These are phyloP conservation scores for Sarcophaga bullata DNA, from an alignment of 1,140 invertebrate species.

Conservation along the genomic window DNA sequence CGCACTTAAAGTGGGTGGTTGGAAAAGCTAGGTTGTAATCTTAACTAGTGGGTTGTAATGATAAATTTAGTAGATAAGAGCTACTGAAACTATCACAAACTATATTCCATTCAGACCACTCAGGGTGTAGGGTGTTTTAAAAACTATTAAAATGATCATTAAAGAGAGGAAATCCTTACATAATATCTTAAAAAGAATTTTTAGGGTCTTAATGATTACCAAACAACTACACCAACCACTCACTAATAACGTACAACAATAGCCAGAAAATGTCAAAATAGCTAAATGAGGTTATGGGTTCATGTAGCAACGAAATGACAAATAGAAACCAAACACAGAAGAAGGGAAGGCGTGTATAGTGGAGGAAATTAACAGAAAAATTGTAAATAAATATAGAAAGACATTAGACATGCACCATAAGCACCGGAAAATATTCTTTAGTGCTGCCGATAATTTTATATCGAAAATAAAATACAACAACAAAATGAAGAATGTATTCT, in stretches of 20 bases:
- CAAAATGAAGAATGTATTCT: too few species aligned
- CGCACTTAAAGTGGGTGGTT: too few species aligned
- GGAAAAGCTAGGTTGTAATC: too few species aligned
- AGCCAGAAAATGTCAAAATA: slow-evolving; percentile 17
- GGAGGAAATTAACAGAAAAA: background rate
- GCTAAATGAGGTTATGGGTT: slow-evolving; percentile 24
- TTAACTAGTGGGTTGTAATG: too few species aligned
- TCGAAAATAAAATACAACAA: too few species aligned
- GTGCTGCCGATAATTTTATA: too few species aligned
- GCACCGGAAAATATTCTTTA: too few species aligned
- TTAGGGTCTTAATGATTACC: background rate
- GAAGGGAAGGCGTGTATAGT: background rate
- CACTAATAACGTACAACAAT: background rate
- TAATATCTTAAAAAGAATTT: background rate
- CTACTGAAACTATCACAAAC: too few species aligned
- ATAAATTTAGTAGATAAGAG: too few species aligned
- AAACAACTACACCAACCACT: background rate
- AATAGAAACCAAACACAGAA: too few species aligned
- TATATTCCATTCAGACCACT: too few species aligned
- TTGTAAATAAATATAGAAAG: background rate
- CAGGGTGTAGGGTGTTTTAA: too few species aligned
- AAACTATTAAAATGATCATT: background rate
- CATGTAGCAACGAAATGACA: background rate
- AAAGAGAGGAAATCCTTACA: background rate
- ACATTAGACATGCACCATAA: background rate